Evolutionary conservation across 1,140 invertebrate genomes (phyloP), one percentile per base, ranked within the genome.

Genomic region (Atopsyche davidsoni): DNA sequence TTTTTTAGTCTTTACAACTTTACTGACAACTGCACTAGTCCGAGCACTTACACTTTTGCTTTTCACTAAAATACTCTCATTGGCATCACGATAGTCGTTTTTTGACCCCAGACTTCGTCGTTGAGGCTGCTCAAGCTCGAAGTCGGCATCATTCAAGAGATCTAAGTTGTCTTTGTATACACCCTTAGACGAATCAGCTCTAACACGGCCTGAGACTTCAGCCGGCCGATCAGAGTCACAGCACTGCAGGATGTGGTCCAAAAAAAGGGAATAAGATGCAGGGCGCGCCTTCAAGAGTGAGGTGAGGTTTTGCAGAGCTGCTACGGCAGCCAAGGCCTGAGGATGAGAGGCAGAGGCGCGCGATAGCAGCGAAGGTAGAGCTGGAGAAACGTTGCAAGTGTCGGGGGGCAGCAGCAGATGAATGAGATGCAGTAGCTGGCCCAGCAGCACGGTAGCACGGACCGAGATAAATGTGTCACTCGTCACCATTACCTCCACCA

Each of bases 401-500:
- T 94, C 89, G 7, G 86, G 77, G 22, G 92, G 92, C 53, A 96
- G 69, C 28, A 91, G 77, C 13, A 81, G 77, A 64, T 92, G 87
- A 59, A 90, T 83, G 59, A 96, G 74, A 68, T 94, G 87, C 44
- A 96, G 66, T 23, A 96, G 72, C 68, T 93, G 88, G 31, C 86
- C 81, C 36, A 98, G 72, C 13, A 98, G 69, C 43, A 97, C 84
- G 1, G 92, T 94, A 18, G 92, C 89, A 46, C 89, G 77, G 28
- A 96, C 86, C 28, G 89, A 93, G 52, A 96, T 83, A 62, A 89
- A 85, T 4, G 86, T 86, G 63, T 93, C 91, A 57, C 85, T 86
- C 19, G 84, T 86, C 4, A 92, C 85, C 58, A 96, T 89, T 3
- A 95, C 92, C 73, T 96, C 89, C 10, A 89, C 87, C 25, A 98